These are phyloP conservation scores for Galerucella calmariensis DNA, from an alignment of 2,888 invertebrate species.

Conservation along the genomic window DNA sequence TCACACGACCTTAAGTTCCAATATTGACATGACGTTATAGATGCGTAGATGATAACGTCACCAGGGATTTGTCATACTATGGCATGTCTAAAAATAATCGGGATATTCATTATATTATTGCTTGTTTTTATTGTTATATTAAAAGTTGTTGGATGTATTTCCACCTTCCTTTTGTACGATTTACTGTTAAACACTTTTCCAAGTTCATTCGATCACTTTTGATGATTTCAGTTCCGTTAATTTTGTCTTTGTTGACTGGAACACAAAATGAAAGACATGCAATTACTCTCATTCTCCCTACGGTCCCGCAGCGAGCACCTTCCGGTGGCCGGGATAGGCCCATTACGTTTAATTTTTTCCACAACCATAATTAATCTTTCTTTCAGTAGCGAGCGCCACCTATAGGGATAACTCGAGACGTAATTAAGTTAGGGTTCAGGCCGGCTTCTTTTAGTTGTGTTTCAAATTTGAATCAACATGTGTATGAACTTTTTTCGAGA, in stretches of 20 bases:
- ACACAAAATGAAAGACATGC: constrained; percentile 14
- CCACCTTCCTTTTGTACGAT: not conserved
- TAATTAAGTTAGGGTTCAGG: constrained; percentile 12
- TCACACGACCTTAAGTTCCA: too few relatives aligned
- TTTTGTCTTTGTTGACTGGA: constrained; percentile 7
- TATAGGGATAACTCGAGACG: constrained; percentile 49
- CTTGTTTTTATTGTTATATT: too few relatives aligned
- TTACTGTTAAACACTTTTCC: not conserved
- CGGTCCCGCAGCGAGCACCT: constrained; percentile 32
- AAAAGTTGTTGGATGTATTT: not conserved
- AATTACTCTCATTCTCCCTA: constrained; percentile 35
- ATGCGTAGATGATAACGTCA: too few relatives aligned
- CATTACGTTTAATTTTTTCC: constrained; percentile 33
- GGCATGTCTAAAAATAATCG: too few relatives aligned
- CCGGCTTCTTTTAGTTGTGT: constrained; percentile 8
- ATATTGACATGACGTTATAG: too few relatives aligned
- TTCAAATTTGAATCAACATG: constrained; percentile 4
- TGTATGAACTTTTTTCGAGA: not conserved
- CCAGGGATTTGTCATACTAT: too few relatives aligned
- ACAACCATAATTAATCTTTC: constrained; percentile 52
- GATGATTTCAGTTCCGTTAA: not conserved
- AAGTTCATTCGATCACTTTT: not conserved
- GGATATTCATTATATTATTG: too few relatives aligned
- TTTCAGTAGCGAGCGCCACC: constrained; percentile 55
- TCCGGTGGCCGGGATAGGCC: constrained; percentile 33